A percentile compares a stretch with the other conserved stretches of the same genome.
These are phyloP conservation scores for Camelus dromedarius DNA, from an alignment of 2,113 vertebrate species.

Conservation along the genomic window DNA sequence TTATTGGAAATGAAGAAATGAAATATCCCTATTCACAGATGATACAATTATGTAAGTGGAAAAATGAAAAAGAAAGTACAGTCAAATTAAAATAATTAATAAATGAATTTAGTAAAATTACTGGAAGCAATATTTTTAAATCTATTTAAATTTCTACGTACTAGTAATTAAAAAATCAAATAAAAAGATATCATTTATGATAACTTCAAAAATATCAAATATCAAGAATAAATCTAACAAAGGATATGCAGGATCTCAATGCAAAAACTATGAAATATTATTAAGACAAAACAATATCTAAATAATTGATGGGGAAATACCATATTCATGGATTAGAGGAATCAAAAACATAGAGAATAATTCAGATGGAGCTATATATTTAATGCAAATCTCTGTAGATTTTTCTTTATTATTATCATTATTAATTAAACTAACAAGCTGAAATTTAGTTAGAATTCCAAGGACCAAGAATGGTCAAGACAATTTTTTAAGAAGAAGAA, in stretches of 20 bases:
- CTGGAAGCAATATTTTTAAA: background rate
- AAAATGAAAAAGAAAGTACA: background rate
- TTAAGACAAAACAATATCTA: background rate
- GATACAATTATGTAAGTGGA: background rate
- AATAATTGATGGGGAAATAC: conserved; percentile 3
- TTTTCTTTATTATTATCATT: background rate
- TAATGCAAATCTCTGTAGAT: background rate
- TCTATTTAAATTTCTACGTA: conserved; percentile 19
- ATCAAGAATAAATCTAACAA: background rate
- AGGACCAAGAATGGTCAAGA: background rate
- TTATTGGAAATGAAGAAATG: conserved; percentile 11
- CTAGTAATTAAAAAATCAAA: background rate
- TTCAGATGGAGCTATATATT: background rate
- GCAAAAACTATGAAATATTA: background rate
- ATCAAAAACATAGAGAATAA: conserved; percentile 30
- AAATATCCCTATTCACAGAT: background rate
- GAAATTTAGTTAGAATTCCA: background rate
- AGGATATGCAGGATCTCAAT: background rate
- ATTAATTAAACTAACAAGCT: background rate
- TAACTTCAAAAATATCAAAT: conserved; percentile 32
- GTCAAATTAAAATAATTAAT: background rate
- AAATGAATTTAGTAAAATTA: background rate
- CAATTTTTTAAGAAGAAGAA: background rate
- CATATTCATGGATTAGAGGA: background rate
- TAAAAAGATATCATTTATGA: background rate